phyloP scores from a whole-genome alignment of 2,888 invertebrate genomes.

The Cordilura impudica region DNA sequence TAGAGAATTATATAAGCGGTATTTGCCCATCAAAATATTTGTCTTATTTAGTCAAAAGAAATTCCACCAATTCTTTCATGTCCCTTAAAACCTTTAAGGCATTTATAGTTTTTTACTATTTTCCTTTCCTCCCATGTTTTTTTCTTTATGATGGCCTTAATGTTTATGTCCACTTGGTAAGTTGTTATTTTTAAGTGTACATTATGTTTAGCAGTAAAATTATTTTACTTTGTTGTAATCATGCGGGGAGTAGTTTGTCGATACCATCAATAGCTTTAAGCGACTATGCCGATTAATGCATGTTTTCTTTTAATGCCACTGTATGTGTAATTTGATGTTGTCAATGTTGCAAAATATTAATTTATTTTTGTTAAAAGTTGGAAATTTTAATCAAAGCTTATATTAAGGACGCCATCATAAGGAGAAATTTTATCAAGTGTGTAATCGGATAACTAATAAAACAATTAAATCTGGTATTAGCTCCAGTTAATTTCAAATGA shows the following conservation, averaged over 20 bases:
- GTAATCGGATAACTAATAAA: too few species aligned
- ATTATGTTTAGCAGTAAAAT: constrained; percentile 37
- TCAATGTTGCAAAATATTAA: too few species aligned
- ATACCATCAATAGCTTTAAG: constrained; percentile 60
- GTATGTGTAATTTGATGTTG: constrained; percentile 12
- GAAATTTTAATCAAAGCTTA: too few species aligned
- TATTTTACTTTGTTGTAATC: constrained; percentile 23
- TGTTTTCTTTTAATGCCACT: constrained; percentile 31
- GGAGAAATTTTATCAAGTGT: too few species aligned
- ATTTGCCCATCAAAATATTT: not conserved
- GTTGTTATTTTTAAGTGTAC: constrained; percentile 39
- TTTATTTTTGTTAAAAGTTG: too few species aligned
- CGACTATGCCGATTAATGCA: constrained; percentile 64
- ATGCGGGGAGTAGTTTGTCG: constrained; percentile 32
- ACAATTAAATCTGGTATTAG: too few species aligned
- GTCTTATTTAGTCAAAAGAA: not conserved
- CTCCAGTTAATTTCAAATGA: too few species aligned
- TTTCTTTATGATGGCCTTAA: not conserved
- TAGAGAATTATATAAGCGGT: not conserved
- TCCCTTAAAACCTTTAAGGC: constrained; percentile 6
- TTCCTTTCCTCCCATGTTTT: not conserved
- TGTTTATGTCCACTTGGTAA: constrained; percentile 10
- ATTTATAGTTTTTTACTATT: constrained; percentile 2
- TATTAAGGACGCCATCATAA: too few species aligned
- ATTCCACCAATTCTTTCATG: constrained; percentile 10